A percentile compares a stretch with the other conserved stretches of the same genome.
Conservation (phyloP, 2,113 vertebrate genomes). For the Xenopus borealis region DNA sequence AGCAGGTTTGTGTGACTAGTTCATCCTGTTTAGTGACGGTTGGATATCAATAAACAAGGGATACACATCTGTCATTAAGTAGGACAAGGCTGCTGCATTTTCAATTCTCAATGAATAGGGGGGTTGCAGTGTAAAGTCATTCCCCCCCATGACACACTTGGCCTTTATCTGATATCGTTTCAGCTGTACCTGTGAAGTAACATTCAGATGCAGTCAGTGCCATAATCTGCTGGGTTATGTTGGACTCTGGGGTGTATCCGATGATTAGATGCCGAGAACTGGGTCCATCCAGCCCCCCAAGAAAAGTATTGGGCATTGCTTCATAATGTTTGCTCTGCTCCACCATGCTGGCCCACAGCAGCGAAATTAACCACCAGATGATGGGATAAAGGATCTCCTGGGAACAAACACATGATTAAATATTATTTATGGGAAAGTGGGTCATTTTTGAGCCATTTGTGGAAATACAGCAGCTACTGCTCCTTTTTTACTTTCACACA, state of each 20-base stretch:
- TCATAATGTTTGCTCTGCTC: slow-evolving; percentile 65
- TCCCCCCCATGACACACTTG: too few species aligned
- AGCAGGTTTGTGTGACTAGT: too few species aligned
- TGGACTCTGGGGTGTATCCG: slow-evolving; percentile 61
- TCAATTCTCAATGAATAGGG: too few species aligned
- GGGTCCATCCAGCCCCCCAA: slow-evolving; percentile 57
- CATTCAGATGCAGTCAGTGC: slow-evolving; percentile 60
- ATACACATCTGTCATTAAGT: too few species aligned
- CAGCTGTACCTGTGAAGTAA: slow-evolving; percentile 61
- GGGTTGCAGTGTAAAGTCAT: too few species aligned
- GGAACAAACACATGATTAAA: background rate
- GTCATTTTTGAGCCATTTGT: background rate
- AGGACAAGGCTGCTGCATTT: too few species aligned
- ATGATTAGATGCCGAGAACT: slow-evolving; percentile 50
- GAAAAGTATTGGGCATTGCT: slow-evolving; percentile 55
- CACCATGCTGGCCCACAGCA: slow-evolving; percentile 73
- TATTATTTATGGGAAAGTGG: too few species aligned
- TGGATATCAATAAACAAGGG: too few species aligned
- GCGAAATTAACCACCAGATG: slow-evolving; percentile 71
- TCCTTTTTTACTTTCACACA: too few species aligned
- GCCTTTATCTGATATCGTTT: too few species aligned
- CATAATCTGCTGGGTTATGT: slow-evolving; percentile 59
- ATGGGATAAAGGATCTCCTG: slow-evolving; percentile 71
- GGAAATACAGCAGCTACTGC: too few species aligned
- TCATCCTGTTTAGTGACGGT: too few species aligned